Percentiles rank a stretch among this genome's conserved stretches.
Conservation (phyloP, 1,140 invertebrate species). For the Rhagoletis pomonella region DNA sequence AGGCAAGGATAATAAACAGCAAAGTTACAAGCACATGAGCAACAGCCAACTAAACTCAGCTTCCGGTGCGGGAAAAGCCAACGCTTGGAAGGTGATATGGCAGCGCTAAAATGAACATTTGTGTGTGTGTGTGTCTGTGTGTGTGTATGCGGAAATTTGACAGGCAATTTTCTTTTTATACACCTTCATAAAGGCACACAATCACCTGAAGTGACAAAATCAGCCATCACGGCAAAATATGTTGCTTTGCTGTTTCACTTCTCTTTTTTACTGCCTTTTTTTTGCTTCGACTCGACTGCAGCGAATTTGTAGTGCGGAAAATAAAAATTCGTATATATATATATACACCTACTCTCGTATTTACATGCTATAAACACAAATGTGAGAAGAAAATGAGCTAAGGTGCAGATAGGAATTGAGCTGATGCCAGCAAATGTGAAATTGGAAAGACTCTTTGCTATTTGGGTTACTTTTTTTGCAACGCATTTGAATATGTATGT, state of each 20-base stretch:
- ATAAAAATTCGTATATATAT: neutral
- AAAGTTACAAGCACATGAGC: neutral
- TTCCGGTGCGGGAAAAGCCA: too few relatives aligned
- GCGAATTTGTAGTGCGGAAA: too few relatives aligned
- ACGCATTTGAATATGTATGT: too few relatives aligned
- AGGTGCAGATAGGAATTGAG: too few relatives aligned
- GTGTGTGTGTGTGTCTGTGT: too few relatives aligned
- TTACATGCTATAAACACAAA: neutral
- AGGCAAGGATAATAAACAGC: neutral
- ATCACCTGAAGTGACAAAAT: slow-evolving; percentile 46
- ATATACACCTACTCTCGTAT: neutral
- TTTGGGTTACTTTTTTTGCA: too few relatives aligned
- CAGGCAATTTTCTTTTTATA: slow-evolving; percentile 44
- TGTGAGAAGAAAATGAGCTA: too few relatives aligned
- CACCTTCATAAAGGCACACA: neutral
- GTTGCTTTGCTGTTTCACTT: neutral
- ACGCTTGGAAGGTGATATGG: too few relatives aligned
- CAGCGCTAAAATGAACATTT: too few relatives aligned
- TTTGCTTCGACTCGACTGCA: too few relatives aligned
- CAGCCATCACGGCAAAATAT: slow-evolving; percentile 11
- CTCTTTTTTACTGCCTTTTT: neutral
- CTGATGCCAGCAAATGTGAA: too few relatives aligned
- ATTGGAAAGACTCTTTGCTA: too few relatives aligned
- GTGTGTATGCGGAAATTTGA: slow-evolving; percentile 1
- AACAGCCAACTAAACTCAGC: neutral